A percentile compares a stretch with the other conserved stretches of the same genome.
phyloP scores from a whole-genome alignment of 2,888 invertebrate genomes.

The Chalcis sispes region DNA sequence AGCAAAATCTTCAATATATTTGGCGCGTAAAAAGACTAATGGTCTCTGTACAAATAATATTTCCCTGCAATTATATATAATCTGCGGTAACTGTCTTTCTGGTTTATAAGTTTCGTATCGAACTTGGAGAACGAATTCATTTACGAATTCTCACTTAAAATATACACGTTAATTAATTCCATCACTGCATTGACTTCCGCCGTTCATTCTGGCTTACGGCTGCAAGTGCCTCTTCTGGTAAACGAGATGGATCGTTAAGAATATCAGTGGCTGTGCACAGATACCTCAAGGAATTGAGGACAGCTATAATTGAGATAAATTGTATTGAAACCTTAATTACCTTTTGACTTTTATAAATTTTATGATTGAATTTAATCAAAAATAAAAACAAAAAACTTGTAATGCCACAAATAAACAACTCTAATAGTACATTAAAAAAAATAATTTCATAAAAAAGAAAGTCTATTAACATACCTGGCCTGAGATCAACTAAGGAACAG shows the following conservation, averaged over 20 bases:
- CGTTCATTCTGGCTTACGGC: conserved; percentile 79
- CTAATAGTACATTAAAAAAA: background rate
- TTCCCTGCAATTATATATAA: conserved; percentile 49
- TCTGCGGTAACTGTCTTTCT: conserved; percentile 49
- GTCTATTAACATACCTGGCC: conserved; percentile 84
- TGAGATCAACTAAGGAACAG: conserved; percentile 94
- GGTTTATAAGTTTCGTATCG: conserved; percentile 43
- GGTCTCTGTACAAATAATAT: conserved; percentile 51
- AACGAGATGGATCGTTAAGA: conserved; percentile 89
- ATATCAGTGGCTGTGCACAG: conserved; percentile 96
- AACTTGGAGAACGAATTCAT: conserved; percentile 46
- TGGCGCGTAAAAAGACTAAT: conserved; percentile 34
- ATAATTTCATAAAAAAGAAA: background rate
- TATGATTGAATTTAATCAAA: no score
- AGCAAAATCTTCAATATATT: conserved; percentile 28
- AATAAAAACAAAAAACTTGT: no score
- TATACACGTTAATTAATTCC: conserved; percentile 50
- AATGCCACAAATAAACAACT: background rate
- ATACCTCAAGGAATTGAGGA: conserved; percentile 92
- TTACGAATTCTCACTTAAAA: conserved; percentile 46
- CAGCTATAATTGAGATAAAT: conserved; percentile 81
- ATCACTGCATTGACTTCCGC: conserved; percentile 68
- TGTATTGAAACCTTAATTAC: background rate
- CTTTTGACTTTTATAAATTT: conserved; percentile 6
- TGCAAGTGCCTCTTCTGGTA: conserved; percentile 92